Evolutionary conservation across 2,888 invertebrate species (phyloP).

Genomic region (Leptarthrus brevirostris): DNA sequence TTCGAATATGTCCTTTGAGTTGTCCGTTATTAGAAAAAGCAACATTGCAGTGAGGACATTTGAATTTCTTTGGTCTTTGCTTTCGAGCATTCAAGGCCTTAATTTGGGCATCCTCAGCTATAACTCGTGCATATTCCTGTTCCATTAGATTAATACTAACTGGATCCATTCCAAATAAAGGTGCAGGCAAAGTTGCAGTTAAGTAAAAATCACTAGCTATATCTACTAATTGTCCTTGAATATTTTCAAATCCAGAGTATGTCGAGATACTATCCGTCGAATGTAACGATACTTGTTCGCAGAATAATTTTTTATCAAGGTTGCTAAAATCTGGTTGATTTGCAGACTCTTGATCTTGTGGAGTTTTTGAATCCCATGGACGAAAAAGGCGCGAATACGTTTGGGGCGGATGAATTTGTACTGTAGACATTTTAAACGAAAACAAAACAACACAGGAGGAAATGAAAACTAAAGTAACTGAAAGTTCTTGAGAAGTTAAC

Average conservation of each 20-base stretch:
- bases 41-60: conserved; percentile 89
- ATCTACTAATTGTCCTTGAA: neutral
- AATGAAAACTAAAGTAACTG: conserved; percentile 49
- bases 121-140: conserved; percentile 76
- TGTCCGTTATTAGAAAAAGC: conserved; percentile 96
- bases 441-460: no score
- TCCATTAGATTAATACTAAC: conserved; percentile 71
- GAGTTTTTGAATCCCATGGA: conserved; percentile 72
- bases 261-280: neutral
- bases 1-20: conserved; percentile 89
- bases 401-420: conserved; percentile 65
- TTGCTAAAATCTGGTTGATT: conserved; percentile 1
- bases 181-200: conserved; percentile 47
- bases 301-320: neutral
- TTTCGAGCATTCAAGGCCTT: conserved; percentile 77
- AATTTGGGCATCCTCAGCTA: conserved; percentile 78
- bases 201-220: conserved; percentile 54
- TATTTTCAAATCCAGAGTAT: neutral
- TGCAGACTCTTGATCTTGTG: conserved; percentile 19
- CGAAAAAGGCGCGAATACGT: conserved; percentile 71
- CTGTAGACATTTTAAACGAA: conserved; percentile 59
- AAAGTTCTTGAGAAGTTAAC: conserved; percentile 40
- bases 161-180: conserved; percentile 62
- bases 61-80: conserved; percentile 89
- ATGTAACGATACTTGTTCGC: conserved; percentile 40